These are phyloP conservation scores for Coptodon bakossiorum DNA, from an alignment of 2,113 vertebrate genomes.

Conservation along the genomic window DNA sequence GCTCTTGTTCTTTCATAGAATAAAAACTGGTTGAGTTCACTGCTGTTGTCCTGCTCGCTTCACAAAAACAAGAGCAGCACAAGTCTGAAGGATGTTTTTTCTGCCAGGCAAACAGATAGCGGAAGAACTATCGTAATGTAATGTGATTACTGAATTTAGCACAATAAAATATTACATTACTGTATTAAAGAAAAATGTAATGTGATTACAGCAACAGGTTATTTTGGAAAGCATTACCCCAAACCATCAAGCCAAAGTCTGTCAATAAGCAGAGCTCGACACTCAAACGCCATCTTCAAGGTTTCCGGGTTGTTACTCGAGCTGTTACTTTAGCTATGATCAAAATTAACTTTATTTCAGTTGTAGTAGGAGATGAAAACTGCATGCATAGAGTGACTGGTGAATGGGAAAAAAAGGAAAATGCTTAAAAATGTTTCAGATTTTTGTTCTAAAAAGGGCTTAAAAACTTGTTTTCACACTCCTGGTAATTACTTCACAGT, in stretches of 20 bases:
- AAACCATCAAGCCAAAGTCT: not conserved
- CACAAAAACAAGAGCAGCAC: not conserved
- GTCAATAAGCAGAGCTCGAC: not conserved
- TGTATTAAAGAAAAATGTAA: not conserved
- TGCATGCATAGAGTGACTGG: not conserved
- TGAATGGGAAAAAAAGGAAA: not conserved
- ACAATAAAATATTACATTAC: not conserved
- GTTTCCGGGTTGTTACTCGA: fast-evolving
- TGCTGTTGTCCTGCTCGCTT: not conserved
- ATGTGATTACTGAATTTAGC: not conserved
- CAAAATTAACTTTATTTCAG: not conserved
- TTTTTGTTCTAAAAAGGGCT: not conserved
- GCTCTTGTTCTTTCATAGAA: not conserved
- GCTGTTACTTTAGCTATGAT: not conserved
- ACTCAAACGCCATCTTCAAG: not conserved
- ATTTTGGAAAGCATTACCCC: too few species aligned
- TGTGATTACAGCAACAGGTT: not conserved
- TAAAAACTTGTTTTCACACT: not conserved
- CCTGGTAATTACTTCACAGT: not conserved
- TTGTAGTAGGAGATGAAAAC: not conserved
- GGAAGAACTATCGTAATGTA: fast-evolving
- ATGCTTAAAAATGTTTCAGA: not conserved
- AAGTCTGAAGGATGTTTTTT: not conserved
- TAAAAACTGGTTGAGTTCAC: not conserved
- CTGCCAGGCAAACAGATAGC: not conserved